These are phyloP conservation scores for Odontesthes bonariensis DNA, from an alignment of 2,113 vertebrate genomes.

Conservation along the genomic window DNA sequence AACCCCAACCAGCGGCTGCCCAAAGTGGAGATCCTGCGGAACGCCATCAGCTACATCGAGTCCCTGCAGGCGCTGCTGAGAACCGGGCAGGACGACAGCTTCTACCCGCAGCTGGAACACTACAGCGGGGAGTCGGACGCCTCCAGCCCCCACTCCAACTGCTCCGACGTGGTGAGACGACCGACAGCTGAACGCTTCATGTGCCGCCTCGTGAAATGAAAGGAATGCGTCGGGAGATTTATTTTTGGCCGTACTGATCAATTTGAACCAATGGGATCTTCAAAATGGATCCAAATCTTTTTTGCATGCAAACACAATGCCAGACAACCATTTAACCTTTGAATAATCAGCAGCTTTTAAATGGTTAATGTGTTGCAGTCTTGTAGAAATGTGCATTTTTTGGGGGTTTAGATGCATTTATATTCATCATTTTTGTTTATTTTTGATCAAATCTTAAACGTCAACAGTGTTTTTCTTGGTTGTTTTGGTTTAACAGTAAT, in stretches of 20 bases:
- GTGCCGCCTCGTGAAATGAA: conserved; percentile 25
- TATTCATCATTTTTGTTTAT: too few relatives aligned
- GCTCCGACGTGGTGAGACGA: conserved; percentile 93
- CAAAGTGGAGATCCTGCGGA: conserved; percentile 97
- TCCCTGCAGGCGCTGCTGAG: conserved; percentile 93
- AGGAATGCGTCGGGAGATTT: conserved; percentile 45
- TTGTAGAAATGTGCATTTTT: background rate
- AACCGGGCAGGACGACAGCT: conserved; percentile 86
- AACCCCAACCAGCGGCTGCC: conserved; percentile 96
- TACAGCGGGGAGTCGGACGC: conserved; percentile 91
- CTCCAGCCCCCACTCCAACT: conserved; percentile 94
- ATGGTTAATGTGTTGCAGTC: background rate
- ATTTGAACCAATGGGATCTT: conserved; percentile 7
- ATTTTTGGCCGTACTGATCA: conserved; percentile 25
- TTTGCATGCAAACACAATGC: background rate
- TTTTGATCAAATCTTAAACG: too few relatives aligned
- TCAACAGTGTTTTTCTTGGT: background rate
- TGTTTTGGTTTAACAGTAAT: too few relatives aligned
- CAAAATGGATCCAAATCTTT: background rate
- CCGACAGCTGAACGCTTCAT: conserved; percentile 47
- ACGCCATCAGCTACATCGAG: conserved; percentile 97
- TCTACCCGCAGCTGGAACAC: conserved; percentile 87
- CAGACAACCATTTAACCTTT: background rate
- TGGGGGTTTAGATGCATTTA: too few relatives aligned
- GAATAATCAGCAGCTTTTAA: background rate